Evolutionary conservation across 2,113 vertebrate genomes (phyloP).

Genomic region (Poeciliopsis prolifica): DNA sequence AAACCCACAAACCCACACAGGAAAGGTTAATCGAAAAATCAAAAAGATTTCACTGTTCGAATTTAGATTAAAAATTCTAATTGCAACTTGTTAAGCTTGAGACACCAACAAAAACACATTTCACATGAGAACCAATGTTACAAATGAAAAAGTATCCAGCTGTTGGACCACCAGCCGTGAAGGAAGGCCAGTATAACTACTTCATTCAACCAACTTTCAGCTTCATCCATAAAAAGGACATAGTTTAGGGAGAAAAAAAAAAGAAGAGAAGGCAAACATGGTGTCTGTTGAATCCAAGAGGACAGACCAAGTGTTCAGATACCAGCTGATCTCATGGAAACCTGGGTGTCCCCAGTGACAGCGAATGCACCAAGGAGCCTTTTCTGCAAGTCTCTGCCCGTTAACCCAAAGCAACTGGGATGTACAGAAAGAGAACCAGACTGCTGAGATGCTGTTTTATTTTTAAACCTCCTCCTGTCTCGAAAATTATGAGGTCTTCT

Average conservation of each 20-base stretch:
- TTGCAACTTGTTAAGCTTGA: too few species aligned
- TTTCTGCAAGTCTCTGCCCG: slow-evolving; percentile 64
- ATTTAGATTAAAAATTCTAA: too few species aligned
- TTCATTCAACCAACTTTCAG: too few species aligned
- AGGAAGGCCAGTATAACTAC: too few species aligned
- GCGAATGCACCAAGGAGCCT: slow-evolving; percentile 45
- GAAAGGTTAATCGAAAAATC: too few species aligned
- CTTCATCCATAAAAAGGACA: too few species aligned
- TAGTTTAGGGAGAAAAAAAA: too few species aligned
- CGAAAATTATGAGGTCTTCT: slow-evolving; percentile 13
- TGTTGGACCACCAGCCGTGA: too few species aligned
- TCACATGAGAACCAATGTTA: too few species aligned
- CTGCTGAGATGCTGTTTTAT: slow-evolving; percentile 40
- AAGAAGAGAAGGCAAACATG: slow-evolving; percentile 5
- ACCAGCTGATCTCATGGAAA: slow-evolving; percentile 70
- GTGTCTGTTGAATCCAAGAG: slow-evolving; percentile 14
- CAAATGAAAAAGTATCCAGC: too few species aligned
- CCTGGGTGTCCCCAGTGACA: slow-evolving; percentile 58
- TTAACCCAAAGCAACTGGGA: slow-evolving; percentile 55
- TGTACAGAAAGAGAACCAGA: slow-evolving; percentile 39
- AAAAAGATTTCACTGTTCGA: too few species aligned
- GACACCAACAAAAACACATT: too few species aligned
- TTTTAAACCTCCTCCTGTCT: slow-evolving; percentile 25
- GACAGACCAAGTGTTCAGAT: slow-evolving; percentile 32
- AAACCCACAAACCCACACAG: not conserved